Evolutionary conservation across 1,140 invertebrate species (phyloP).

Genomic region (Centruroides sculpturatus): DNA sequence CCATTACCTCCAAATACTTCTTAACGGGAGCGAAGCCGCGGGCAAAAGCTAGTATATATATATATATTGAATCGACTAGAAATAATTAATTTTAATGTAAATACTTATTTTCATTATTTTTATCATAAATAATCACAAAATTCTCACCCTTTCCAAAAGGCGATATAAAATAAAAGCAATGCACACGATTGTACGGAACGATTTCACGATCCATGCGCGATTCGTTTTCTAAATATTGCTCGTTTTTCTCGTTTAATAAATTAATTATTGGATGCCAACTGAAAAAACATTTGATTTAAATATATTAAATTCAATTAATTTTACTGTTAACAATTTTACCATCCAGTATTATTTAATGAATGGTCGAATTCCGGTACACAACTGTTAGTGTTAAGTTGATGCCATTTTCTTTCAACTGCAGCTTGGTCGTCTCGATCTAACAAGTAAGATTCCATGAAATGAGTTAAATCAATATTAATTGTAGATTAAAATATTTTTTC

Average conservation of each 20-base stretch:
- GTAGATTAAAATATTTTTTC: too few relatives aligned
- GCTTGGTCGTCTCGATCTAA: conserved; percentile 83
- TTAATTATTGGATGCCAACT: conserved; percentile 96
- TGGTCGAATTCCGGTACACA: conserved; percentile 54
- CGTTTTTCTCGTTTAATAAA: conserved; percentile 92
- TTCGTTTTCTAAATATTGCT: conserved; percentile 86
- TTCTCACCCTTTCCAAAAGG: conserved; percentile 77
- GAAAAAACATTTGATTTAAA: neutral
- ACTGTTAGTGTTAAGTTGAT: conserved; percentile 43
- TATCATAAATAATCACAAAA: too few relatives aligned
- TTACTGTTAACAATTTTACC: conserved; percentile 28
- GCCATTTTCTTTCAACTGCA: conserved; percentile 56
- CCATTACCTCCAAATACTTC: too few relatives aligned
- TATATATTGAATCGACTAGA: too few relatives aligned
- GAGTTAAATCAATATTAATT: too few relatives aligned
- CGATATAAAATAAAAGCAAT: conserved; percentile 97
- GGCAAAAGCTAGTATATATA: too few relatives aligned
- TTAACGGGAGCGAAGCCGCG: too few relatives aligned
- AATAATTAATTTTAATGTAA: too few relatives aligned
- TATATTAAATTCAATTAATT: too few relatives aligned
- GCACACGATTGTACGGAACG: conserved; percentile 54
- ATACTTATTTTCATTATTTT: too few relatives aligned
- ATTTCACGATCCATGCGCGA: conserved; percentile 65
- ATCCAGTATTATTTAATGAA: conserved; percentile 47
- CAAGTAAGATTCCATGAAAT: too few relatives aligned